Percentiles rank a stretch among this genome's conserved stretches.
phyloP scores from a whole-genome alignment of 1,140 invertebrate species.

The Drosophila cardini region DNA sequence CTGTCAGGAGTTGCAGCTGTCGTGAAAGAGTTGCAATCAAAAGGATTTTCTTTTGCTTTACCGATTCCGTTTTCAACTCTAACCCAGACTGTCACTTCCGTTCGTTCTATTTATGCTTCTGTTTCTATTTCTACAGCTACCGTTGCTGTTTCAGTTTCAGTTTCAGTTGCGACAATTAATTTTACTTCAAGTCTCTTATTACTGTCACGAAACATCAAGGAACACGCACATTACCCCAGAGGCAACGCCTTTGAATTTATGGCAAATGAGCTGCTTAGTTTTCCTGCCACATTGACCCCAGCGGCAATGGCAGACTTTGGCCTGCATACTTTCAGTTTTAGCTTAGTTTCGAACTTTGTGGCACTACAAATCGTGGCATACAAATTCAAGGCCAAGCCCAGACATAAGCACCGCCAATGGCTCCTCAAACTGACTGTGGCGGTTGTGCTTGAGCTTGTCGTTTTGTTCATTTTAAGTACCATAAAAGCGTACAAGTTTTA shows the following conservation, averaged over 20 bases:
- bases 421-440: constrained; percentile 4
- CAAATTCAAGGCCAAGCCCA: constrained; percentile 52
- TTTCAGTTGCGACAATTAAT: constrained; percentile 73
- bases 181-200: constrained; percentile 78
- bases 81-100: constrained; percentile 47
- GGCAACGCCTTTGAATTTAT: constrained; percentile 55
- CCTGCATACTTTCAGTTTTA: constrained; percentile 30
- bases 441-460: constrained; percentile 46
- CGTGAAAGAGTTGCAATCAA: constrained; percentile 55
- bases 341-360: constrained; percentile 59
- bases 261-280: constrained; percentile 60
- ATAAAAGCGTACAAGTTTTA: constrained; percentile 74
- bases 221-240: constrained; percentile 64
- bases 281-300: constrained; percentile 32
- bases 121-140: constrained; percentile 4
- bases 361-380: constrained; percentile 57
- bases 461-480: constrained; percentile 73
- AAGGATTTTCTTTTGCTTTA: constrained; percentile 23
- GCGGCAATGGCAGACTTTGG: constrained; percentile 19
- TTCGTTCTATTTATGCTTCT: constrained; percentile 2
- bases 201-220: constrained; percentile 72
- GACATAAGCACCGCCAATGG: constrained; percentile 3
- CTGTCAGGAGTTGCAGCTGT: constrained; percentile 28
- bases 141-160: constrained; percentile 33
- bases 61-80: constrained; percentile 15